Evolutionary conservation across 2,113 vertebrate genomes (phyloP).

Genomic region (Thalassoma bifasciatum): DNA sequence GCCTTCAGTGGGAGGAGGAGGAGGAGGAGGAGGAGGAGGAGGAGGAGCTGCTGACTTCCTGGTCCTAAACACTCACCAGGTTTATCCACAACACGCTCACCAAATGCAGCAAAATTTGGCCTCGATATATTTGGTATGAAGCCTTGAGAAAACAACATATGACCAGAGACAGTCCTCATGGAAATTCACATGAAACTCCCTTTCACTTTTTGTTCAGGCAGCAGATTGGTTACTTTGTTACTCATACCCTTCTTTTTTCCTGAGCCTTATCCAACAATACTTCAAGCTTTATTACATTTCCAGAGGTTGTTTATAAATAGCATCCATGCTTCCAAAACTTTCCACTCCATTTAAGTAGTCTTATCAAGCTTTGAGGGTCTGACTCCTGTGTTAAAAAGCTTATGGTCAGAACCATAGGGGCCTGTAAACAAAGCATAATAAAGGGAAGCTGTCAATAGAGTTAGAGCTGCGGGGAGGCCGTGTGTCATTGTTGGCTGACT

Average conservation of each 20-base stretch:
- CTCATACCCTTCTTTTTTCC: not conserved
- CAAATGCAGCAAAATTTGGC: not conserved
- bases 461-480: constrained; percentile 29
- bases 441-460: constrained; percentile 21
- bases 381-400: not conserved
- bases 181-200: not conserved
- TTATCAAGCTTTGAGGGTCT: constrained; percentile 15
- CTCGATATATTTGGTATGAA: not conserved
- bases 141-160: constrained; percentile 1
- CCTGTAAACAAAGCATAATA: not conserved
- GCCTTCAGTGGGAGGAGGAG: constrained; percentile 55
- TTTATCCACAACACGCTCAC: not conserved
- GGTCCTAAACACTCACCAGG: constrained; percentile 73
- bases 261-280: not conserved
- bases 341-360: constrained; percentile 11
- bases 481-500: constrained; percentile 48
- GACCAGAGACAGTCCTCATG: not conserved
- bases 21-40: constrained; percentile 51
- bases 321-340: constrained; percentile 24
- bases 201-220: constrained; percentile 5
- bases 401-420: not conserved
- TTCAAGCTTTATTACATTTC: too few species aligned
- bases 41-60: constrained; percentile 36
- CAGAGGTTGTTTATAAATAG: too few species aligned
- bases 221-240: not conserved